These are phyloP conservation scores for Caenorhabditis elegans DNA, from an alignment of 1,140 invertebrate species.

Conservation along the genomic window DNA sequence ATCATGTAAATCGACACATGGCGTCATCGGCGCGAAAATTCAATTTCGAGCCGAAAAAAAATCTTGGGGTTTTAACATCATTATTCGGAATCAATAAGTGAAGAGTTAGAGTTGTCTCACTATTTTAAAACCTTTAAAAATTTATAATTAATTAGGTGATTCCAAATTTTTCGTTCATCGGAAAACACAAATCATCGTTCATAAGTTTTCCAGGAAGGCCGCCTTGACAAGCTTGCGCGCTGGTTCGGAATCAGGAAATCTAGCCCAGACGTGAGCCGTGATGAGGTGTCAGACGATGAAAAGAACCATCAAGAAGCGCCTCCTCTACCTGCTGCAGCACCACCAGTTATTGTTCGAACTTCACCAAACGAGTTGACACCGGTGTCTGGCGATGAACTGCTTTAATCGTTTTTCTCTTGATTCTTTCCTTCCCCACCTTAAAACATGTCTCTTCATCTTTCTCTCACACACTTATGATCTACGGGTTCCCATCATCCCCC, in stretches of 20 bases:
- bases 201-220: slow-evolving; percentile 32
- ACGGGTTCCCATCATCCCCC: not conserved
- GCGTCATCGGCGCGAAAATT: no score
- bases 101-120: no score
- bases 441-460: slow-evolving; percentile 6
- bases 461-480: not conserved
- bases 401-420: slow-evolving; percentile 33
- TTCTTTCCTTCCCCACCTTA: not conserved
- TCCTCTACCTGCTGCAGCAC: not conserved
- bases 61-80: no score
- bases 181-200: not conserved
- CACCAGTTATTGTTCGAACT: slow-evolving; percentile 38
- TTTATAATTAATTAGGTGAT: no score
- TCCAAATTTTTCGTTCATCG: no score
- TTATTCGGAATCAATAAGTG: no score
- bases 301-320: not conserved
- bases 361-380: slow-evolving; percentile 45
- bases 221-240: slow-evolving; percentile 45
- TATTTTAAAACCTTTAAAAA: no score
- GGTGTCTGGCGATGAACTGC: slow-evolving; percentile 37
- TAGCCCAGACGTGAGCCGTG: slow-evolving; percentile 30
- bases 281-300: slow-evolving; percentile 17
- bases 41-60: no score
- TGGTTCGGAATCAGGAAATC: slow-evolving; percentile 40
- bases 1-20: no score